Conservation (phyloP, 2,888 invertebrate species). For the Xanthia icteritia region DNA sequence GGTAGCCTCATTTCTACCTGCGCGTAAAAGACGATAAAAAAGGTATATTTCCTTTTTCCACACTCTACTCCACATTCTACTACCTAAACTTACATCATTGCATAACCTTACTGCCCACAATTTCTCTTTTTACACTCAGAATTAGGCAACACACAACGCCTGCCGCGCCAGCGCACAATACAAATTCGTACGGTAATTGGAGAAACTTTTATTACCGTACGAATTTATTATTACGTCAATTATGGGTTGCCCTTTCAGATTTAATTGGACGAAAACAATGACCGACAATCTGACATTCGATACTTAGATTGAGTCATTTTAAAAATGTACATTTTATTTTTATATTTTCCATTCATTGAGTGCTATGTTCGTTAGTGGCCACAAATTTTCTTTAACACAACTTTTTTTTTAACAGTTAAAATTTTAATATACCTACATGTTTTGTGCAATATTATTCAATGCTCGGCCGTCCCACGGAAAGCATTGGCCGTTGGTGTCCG, state of each 20-base stretch:
- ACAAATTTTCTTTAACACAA: too few species aligned
- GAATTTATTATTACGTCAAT: constrained; percentile 14
- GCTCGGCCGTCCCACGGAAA: not conserved
- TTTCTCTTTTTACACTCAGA: not conserved
- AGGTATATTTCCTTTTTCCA: too few species aligned
- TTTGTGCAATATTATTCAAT: not conserved
- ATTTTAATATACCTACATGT: not conserved
- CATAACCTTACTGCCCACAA: not conserved
- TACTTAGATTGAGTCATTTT: not conserved
- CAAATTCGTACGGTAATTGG: not conserved
- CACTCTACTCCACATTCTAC: not conserved
- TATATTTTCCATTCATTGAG: not conserved
- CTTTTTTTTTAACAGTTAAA: too few species aligned
- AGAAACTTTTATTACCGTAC: constrained; percentile 24
- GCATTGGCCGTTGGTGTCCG: too few species aligned
- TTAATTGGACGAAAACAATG: constrained; percentile 33
- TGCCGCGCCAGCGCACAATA: too few species aligned
- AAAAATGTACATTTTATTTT: not conserved
- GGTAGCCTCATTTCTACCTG: not conserved
- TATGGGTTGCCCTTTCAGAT: constrained; percentile 7
- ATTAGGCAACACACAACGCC: not conserved
- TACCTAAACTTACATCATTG: not conserved
- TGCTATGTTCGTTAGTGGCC: not conserved
- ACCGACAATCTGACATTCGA: constrained; percentile 5
- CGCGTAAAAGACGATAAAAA: not conserved